Conservation (phyloP, 1,140 invertebrate genomes). For the Saccostrea glomerata region DNA sequence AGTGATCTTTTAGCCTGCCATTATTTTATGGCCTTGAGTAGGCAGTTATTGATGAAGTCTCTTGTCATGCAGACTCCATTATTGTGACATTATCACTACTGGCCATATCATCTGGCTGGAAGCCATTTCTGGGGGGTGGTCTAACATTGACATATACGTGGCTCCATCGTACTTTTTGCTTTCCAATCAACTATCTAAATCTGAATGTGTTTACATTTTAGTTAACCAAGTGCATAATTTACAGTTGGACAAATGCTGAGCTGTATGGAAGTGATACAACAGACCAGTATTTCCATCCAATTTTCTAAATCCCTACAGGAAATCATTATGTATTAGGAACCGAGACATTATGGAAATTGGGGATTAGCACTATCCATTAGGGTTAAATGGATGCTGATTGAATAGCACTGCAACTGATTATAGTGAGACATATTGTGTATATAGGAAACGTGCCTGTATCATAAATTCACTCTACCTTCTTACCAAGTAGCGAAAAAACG, state of each 20-base stretch:
- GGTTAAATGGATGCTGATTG: background rate
- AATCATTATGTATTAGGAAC: background rate
- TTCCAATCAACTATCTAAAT: background rate
- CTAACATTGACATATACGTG: background rate
- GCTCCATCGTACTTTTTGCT: background rate
- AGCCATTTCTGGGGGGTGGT: conserved; percentile 15
- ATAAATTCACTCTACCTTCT: no score
- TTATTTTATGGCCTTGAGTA: conserved; percentile 16
- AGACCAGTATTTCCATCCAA: background rate
- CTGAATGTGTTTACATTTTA: no score
- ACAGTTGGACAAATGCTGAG: background rate
- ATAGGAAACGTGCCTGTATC: no score
- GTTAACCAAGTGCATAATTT: background rate
- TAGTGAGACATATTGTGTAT: no score
- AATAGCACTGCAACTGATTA: background rate
- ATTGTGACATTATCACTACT: background rate
- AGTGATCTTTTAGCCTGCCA: background rate
- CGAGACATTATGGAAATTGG: background rate
- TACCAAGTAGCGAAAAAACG: no score
- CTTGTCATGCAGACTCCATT: background rate
- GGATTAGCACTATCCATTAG: background rate
- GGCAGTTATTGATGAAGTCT: background rate
- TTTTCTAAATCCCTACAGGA: background rate
- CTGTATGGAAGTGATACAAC: background rate
- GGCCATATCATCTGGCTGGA: background rate